These are phyloP conservation scores for Ibidorhyncha struthersii DNA, from an alignment of 2,113 vertebrate species.

Conservation along the genomic window DNA sequence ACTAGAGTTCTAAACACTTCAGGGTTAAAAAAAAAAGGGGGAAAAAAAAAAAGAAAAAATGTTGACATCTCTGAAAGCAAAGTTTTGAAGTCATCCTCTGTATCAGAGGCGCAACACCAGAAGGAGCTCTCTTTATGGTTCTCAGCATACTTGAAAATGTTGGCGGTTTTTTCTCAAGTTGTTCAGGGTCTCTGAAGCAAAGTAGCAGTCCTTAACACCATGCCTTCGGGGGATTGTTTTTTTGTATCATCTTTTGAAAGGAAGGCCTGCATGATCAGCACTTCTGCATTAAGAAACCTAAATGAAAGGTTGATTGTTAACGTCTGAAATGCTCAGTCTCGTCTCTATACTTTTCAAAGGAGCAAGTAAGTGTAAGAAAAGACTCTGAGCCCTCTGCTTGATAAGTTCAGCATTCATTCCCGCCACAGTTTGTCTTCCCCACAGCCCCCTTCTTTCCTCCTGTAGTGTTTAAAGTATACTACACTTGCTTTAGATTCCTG, in stretches of 20 bases:
- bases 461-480: background rate
- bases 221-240: background rate
- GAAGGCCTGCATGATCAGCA: background rate
- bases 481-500: background rate
- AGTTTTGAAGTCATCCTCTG: background rate
- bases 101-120: background rate
- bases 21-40: background rate
- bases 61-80: background rate
- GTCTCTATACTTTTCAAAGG: background rate
- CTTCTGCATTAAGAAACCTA: background rate
- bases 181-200: background rate
- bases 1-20: background rate
- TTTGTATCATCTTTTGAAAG: background rate
- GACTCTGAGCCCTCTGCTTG: background rate
- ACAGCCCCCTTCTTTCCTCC: background rate
- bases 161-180: background rate
- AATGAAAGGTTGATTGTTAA: background rate
- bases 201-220: background rate
- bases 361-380: background rate
- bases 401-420: background rate
- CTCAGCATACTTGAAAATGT: background rate
- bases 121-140: background rate
- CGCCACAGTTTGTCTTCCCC: background rate
- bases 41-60: background rate
- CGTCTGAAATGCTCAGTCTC: background rate